Evolutionary conservation across 2,797 vertebrate species (phyloP).

Genomic region (Hydrocynus forskahlii): DNA sequence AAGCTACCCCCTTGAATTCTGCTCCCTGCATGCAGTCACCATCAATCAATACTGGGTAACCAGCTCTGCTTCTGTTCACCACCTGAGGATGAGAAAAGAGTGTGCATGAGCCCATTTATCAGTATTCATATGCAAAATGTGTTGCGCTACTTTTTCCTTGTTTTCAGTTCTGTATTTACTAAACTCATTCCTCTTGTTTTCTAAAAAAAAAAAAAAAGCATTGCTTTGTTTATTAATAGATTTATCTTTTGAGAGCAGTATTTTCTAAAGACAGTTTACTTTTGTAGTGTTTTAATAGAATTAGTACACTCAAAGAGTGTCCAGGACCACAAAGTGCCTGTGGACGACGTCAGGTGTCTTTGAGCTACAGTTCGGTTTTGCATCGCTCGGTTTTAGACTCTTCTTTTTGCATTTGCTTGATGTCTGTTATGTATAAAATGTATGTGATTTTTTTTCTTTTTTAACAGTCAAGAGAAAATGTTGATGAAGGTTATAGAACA

Average conservation of each 20-base stretch:
- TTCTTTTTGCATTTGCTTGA: conserved; percentile 50
- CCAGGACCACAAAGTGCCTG: conserved; percentile 81
- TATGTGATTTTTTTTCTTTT: conserved; percentile 11
- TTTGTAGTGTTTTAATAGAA: conserved; percentile 80
- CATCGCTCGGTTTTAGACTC: conserved; percentile 19
- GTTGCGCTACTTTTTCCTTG: conserved; percentile 34
- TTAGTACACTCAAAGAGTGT: conserved; percentile 77
- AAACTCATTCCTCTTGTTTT: conserved; percentile 44
- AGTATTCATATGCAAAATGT: conserved; percentile 45
- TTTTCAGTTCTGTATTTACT: conserved; percentile 47
- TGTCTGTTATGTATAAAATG: conserved; percentile 51
- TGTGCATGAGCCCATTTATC: conserved; percentile 14
- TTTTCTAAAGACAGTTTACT: conserved; percentile 72
- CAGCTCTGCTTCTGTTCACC: conserved; percentile 20
- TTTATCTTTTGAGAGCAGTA: conserved; percentile 69
- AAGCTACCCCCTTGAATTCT: neutral
- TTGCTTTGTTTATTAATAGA: conserved; percentile 60
- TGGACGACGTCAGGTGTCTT: conserved; percentile 74
- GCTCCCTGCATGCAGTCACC: neutral
- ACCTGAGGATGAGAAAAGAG: conserved; percentile 23
- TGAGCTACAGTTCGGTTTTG: conserved; percentile 55
- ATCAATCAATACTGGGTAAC: conserved; percentile 16
- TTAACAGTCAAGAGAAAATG: conserved; percentile 31
- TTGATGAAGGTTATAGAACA: conserved; percentile 34
- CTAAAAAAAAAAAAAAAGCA: conserved; percentile 34